Evolutionary conservation across 2,888 invertebrate genomes (phyloP), one percentile per base, ranked within the genome.

Genomic region (Choristoneura rosaceana): DNA sequence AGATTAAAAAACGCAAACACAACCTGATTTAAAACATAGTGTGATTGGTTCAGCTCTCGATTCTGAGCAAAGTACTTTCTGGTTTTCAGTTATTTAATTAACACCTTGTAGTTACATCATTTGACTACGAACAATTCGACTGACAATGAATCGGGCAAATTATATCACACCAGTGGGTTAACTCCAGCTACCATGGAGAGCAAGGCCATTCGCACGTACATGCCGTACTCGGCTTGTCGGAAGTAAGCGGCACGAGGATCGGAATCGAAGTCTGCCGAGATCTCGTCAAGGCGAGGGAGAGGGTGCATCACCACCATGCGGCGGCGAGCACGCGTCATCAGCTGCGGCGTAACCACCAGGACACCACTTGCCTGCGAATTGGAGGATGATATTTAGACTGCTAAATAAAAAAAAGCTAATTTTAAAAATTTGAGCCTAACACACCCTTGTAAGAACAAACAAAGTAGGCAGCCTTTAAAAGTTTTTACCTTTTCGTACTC

Each of bases 181-280:
- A 91, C 90, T 66, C 98, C 98, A 14, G 98, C 95, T 2, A 99
- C 97, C 96, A 98, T 97, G 0, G 99, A 97, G 17, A 99, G 94
- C 2, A 99, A 93, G 0, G 99, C 99, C 99, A 99, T 99, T 67
- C 99, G 96, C 17, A 99, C 98, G 85, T 98, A 99, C 97, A 99
- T 98, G 76, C 99, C 99, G 85, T 98, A 98, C 88, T 99, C 99
- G 0, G 99, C 99, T 92, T 99, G 99, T 25, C 99, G 95, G 95
- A 99, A 99, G 92, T 99, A 99, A 0, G 99, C 99, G 0, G 99
- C 99, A 65, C 99, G 95, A 0, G 99, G 98, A 92, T 99, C 99
- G 0, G 96, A 96, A 92, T 99, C 99, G 81, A 99, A 98, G 79
- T 99, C 98, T 0, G 97, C 95, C 79, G 98, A 98, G 79, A 99